Evolutionary conservation across 2,113 vertebrate genomes (phyloP), one percentile per base, ranked within the genome.

Genomic region (Heteronetta atricapilla): DNA sequence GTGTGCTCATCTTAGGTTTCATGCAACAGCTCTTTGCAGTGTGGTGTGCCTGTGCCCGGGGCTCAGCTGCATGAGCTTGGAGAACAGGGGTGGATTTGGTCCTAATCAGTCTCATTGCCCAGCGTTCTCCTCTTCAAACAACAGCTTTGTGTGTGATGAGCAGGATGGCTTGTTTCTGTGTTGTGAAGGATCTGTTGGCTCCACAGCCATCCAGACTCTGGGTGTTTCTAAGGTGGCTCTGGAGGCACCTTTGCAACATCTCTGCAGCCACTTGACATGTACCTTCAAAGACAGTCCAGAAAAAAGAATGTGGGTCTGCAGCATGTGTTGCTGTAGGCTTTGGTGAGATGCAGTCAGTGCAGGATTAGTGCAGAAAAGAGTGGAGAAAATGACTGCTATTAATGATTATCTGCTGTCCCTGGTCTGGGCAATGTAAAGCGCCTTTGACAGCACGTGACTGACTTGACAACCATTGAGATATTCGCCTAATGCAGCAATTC

Each of bases 401-500:
- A 50, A 26, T 44, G 66, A 79, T 48, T n/a, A 22, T 58, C 72
- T 90, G 75, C 82, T 38, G 19, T 4, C 63, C 53, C 76, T 66
- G 76, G 83, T 70, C 86, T 58, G 73, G 70, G 76, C 83, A 36
- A 10, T 11, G 67, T 17, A 52, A 74, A 93, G 80, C 55, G 86
- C 79, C 80, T 82, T 82, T 80, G 86, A 21, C 68, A 62, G 80
- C 93, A 62, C 38, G 21, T 70, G 89, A 44, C 93, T 80, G 89
- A n/a, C 86, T 48, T 83, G 82, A 36, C 83, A 95, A 40, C 26
- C 72, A 2, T 40, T 74, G 74, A 77, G 73, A 55, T 83, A 48
- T 92, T 94, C 29, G 8, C 88, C 63, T 73, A 64, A 88, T 73
- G 94, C 95, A 90, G 79, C 93, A 86, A 42, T 14, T 86, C 72